These are phyloP conservation scores for Bergia sp. DNA, from an alignment of 92 coral and sea anemone species.

Conservation along the genomic window DNA sequence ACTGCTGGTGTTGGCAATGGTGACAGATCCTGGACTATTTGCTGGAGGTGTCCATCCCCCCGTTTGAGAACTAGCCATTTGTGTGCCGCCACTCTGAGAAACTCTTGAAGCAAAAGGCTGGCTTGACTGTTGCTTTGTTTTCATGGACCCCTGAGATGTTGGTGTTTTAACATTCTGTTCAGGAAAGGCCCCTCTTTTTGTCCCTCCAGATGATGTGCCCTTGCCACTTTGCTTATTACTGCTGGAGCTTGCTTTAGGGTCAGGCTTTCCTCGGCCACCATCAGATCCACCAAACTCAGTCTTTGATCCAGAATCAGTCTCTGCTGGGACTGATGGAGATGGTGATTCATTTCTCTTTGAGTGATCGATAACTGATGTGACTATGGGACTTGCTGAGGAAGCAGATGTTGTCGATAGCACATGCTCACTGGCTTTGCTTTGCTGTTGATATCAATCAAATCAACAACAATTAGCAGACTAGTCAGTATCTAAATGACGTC, in stretches of 20 bases:
- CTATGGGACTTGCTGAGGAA: background rate
- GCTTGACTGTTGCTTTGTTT: background rate
- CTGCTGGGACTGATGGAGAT: background rate
- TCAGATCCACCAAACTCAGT: background rate
- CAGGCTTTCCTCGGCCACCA: background rate
- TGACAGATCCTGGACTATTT: constrained; percentile 3
- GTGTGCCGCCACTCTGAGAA: background rate
- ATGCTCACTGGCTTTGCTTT: background rate
- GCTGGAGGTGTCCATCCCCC: background rate
- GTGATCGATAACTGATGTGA: background rate
- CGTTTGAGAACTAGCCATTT: background rate
- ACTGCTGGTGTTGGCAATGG: background rate
- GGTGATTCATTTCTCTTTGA: background rate
- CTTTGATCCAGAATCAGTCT: background rate
- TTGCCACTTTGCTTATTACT: background rate
- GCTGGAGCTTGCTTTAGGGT: background rate
- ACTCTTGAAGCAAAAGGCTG: background rate
- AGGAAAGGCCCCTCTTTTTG: background rate
- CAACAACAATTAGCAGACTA: background rate
- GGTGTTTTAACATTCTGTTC: background rate
- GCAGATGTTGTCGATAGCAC: background rate
- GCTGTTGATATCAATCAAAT: background rate
- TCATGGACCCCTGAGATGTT: background rate
- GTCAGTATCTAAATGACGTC: background rate
- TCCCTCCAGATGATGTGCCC: background rate